Evolutionary conservation across 2,797 vertebrate species (phyloP).

Genomic region (Myotis vivesi): DNA sequence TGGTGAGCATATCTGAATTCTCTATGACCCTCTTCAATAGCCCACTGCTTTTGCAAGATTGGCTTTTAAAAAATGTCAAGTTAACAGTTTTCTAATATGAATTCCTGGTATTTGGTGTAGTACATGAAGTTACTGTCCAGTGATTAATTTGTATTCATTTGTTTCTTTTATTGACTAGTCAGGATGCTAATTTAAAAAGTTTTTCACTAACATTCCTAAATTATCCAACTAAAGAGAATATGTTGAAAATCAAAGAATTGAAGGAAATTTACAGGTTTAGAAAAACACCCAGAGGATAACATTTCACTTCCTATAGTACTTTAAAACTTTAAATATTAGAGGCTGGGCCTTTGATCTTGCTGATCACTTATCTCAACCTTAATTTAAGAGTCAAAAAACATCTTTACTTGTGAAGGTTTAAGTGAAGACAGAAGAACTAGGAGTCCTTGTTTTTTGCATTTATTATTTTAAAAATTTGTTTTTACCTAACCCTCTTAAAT

Average conservation of each 20-base stretch:
- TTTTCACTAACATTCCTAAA: not conserved
- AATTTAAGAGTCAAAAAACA: not conserved
- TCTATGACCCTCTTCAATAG: not conserved
- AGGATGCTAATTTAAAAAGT: not conserved
- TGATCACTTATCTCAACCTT: slow-evolving; percentile 21
- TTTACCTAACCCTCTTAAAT: not conserved
- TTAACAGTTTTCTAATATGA: not conserved
- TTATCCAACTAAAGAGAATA: not conserved
- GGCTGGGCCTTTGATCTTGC: not conserved
- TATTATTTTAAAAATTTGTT: not conserved
- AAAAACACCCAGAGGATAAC: not conserved
- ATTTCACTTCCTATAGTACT: not conserved
- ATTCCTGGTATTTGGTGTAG: not conserved
- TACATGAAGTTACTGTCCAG: not conserved
- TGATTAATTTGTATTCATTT: not conserved
- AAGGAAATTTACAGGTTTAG: not conserved
- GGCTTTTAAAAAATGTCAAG: not conserved
- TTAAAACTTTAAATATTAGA: not conserved
- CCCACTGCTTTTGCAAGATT: not conserved
- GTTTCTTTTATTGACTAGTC: not conserved
- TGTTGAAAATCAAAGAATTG: slow-evolving; percentile 5
- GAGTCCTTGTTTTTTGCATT: not conserved
- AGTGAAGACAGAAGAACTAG: not conserved
- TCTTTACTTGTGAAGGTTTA: slow-evolving; percentile 23
- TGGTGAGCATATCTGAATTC: not conserved